Evolutionary conservation across 2,888 invertebrate species (phyloP).

Genomic region (Sthenelais limicola): DNA sequence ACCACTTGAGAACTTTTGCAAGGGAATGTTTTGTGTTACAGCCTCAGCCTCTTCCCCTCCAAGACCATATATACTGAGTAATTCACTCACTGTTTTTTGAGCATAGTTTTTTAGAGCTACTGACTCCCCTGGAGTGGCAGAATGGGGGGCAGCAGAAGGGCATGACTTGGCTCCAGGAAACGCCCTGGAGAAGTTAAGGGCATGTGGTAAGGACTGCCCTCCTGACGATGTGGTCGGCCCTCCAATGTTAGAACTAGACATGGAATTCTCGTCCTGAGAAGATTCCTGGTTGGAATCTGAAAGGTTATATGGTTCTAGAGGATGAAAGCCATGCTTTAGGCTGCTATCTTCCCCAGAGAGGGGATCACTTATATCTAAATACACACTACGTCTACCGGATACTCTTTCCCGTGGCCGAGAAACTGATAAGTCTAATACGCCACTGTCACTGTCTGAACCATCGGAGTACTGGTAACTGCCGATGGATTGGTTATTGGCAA

Average conservation of each 20-base stretch:
- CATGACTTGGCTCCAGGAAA: too few species aligned
- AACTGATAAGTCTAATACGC: conserved; percentile 19
- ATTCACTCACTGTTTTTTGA: conserved; percentile 85
- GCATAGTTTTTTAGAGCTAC: conserved; percentile 83
- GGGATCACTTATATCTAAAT: too few species aligned
- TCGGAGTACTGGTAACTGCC: not conserved
- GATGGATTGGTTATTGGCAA: not conserved
- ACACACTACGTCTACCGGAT: too few species aligned
- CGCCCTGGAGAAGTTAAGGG: too few species aligned
- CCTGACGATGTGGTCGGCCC: too few species aligned
- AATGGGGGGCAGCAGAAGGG: not conserved
- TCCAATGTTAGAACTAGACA: not conserved
- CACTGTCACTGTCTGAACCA: too few species aligned
- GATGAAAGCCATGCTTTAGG: too few species aligned
- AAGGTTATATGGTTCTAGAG: too few species aligned
- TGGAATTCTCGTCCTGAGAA: not conserved
- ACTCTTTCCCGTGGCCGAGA: too few species aligned
- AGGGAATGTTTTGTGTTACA: conserved; percentile 77
- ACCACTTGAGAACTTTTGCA: conserved; percentile 81
- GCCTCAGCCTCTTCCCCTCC: conserved; percentile 82
- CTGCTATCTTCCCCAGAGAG: too few species aligned
- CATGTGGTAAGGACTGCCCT: too few species aligned
- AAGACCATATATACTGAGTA: conserved; percentile 83
- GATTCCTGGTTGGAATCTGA: conserved; percentile 25
- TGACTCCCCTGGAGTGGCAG: conserved; percentile 70